These are phyloP conservation scores for Conus betulinus DNA, from an alignment of 1,140 invertebrate genomes.

Conservation along the genomic window DNA sequence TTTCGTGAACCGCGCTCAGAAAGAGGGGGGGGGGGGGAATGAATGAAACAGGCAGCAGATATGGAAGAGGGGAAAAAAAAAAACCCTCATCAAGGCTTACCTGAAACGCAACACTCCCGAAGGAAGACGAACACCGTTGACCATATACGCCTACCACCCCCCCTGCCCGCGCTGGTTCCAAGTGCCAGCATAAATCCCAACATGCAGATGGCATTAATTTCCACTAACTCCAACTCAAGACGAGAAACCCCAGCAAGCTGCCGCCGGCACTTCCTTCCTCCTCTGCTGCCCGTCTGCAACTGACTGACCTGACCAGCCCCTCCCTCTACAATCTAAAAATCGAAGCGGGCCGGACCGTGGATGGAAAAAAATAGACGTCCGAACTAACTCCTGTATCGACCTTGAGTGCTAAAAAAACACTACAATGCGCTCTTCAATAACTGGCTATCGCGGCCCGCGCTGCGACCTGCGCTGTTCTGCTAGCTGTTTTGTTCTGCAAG, in stretches of 20 bases:
- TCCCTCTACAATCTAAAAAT: slow-evolving; percentile 33
- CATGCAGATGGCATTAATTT: slow-evolving; percentile 44
- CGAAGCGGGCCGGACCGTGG: slow-evolving; percentile 32
- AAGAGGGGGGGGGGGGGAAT: neutral
- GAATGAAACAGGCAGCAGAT: neutral
- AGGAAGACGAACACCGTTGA: slow-evolving; percentile 3
- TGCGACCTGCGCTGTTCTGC: neutral
- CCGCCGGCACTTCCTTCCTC: neutral
- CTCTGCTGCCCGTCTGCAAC: slow-evolving; percentile 25
- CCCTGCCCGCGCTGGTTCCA: neutral
- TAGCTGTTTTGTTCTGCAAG: neutral
- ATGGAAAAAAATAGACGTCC: slow-evolving; percentile 41
- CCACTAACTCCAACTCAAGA: slow-evolving; percentile 30
- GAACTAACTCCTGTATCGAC: slow-evolving; percentile 39
- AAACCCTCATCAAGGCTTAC: neutral
- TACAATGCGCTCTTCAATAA: slow-evolving; percentile 41
- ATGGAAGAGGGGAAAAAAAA: no score
- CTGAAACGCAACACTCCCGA: neutral
- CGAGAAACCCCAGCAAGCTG: neutral
- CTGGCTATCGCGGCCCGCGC: neutral
- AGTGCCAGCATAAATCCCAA: slow-evolving; percentile 35
- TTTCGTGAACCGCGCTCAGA: neutral
- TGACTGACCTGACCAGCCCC: slow-evolving; percentile 35
- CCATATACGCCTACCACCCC: slow-evolving; percentile 19
- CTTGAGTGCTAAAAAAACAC: slow-evolving; percentile 36